These are phyloP conservation scores for Melanotaenia duboulayi DNA, from an alignment of 2,113 vertebrate genomes.

Conservation along the genomic window DNA sequence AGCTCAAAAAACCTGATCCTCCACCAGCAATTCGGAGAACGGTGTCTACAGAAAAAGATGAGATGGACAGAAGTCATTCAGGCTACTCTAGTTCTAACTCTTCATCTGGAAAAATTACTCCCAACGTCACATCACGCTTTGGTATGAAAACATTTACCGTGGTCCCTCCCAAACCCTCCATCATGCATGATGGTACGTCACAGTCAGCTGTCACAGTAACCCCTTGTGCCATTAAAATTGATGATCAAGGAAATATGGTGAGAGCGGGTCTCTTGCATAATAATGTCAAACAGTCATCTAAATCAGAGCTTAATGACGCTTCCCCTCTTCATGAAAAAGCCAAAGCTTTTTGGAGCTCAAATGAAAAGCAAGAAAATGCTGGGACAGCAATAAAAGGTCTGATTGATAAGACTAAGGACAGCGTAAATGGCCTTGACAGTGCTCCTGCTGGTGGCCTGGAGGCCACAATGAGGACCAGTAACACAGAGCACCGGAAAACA, in stretches of 20 bases:
- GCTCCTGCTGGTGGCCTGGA: constrained; percentile 41
- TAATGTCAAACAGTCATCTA: constrained; percentile 52
- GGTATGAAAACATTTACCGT: constrained; percentile 95
- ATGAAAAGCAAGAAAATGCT: constrained; percentile 73
- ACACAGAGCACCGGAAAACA: constrained; percentile 43
- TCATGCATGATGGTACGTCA: constrained; percentile 73
- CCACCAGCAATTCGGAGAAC: constrained; percentile 31
- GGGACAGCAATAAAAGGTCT: constrained; percentile 32
- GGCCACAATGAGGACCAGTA: constrained; percentile 32
- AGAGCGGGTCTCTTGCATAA: constrained; percentile 33
- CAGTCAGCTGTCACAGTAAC: constrained; percentile 75
- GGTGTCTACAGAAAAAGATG: constrained; percentile 33
- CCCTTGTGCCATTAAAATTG: constrained; percentile 91
- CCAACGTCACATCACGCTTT: constrained; percentile 80
- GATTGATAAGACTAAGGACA: constrained; percentile 60
- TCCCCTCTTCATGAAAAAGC: constrained; percentile 81
- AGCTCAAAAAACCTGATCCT: constrained; percentile 42
- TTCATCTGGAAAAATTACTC: constrained; percentile 76
- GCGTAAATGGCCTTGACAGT: constrained; percentile 37
- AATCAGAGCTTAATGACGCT: constrained; percentile 53
- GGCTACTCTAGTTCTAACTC: constrained; percentile 47
- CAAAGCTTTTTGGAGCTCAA: constrained; percentile 89
- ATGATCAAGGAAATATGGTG: constrained; percentile 93
- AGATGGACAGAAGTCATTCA: constrained; percentile 43
- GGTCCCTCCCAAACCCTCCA: constrained; percentile 87